These are phyloP conservation scores for Apodemus agrarius DNA, from an alignment of 2,797 vertebrate species.

Conservation along the genomic window DNA sequence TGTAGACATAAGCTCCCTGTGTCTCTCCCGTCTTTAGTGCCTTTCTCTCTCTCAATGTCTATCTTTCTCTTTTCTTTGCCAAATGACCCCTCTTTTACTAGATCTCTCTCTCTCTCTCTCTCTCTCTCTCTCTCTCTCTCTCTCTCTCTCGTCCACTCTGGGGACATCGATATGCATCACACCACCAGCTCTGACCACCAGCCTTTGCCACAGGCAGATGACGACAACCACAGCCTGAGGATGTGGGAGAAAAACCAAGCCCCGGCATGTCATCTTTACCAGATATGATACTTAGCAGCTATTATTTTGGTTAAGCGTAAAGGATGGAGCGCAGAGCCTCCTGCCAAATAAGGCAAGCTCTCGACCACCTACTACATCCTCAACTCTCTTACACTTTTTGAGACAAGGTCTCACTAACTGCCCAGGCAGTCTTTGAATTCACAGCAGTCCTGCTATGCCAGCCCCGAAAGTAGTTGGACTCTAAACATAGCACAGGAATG, in stretches of 20 bases:
- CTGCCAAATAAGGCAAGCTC: neutral
- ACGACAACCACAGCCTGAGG: neutral
- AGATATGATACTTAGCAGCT: neutral
- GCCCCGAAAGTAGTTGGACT: neutral
- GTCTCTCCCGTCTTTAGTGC: neutral
- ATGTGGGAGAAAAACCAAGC: neutral
- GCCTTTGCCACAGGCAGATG: neutral
- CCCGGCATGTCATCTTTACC: neutral
- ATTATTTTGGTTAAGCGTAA: neutral
- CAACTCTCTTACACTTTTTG: neutral
- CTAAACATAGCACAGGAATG: neutral
- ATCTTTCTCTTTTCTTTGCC: neutral
- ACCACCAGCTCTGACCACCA: neutral
- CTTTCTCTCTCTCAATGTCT: neutral
- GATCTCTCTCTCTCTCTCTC: neutral
- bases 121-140: neutral
- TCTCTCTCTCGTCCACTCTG: neutral
- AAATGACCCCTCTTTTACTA: neutral
- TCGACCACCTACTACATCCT: neutral
- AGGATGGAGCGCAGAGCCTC: neutral
- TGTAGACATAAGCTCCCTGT: neutral
- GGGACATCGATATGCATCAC: neutral
- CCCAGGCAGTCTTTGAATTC: neutral
- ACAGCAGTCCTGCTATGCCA: neutral
- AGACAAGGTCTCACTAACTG: neutral